Base-by-base conservation (phyloP, 2,888 invertebrate genomes). In the Archips crataeganus region DNA sequence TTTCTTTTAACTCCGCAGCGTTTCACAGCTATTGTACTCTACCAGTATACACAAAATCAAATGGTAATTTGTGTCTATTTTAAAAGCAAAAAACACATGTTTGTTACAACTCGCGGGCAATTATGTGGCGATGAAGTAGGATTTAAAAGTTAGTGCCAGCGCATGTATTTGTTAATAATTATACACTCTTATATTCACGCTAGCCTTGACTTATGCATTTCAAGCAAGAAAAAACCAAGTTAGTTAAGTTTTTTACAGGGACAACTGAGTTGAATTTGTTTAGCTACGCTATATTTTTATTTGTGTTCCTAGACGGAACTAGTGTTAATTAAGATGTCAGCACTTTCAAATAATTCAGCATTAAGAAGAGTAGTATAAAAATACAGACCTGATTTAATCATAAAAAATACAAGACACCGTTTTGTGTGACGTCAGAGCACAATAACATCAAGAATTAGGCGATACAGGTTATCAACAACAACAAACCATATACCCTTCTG, bases 181-280 rank as follows among this genome's bases (percentile, higher is more conserved):
- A 68, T 72, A 62, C 61, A 67, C 62, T 72, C 15, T 39, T 62
- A 61, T 60, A 66, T 66, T 49, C 62, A 62, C 45, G 72, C 54
- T 63, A 68, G 68, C 72, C 72, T 72, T 72, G 72, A 72, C 62
- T 72, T 72, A 23, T 72, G 62, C 62, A 51, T 49, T 62, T 62
- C 51, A 23, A 54, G 47, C 54, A 60, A 57, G 57, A 51, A 57
- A 23, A 23, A 67, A 42, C 51, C 34, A 3, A 72, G 32, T 32
- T 32, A 57, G 47, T 47, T 36, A 39, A 13, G 45, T 47, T 61
- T 62, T 39, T 67, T 47, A n/a, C 6, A 42, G 32, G 34, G 13
- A 57, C 32, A 11, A 5, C 39, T 42, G 13, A 57, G 54, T 42
- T 32, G 42, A 57, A 66, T 57, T 45, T 45, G 32, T 47, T 45